Evolutionary conservation across 2,888 invertebrate genomes (phyloP).

Genomic region (Microchrysa polita): DNA sequence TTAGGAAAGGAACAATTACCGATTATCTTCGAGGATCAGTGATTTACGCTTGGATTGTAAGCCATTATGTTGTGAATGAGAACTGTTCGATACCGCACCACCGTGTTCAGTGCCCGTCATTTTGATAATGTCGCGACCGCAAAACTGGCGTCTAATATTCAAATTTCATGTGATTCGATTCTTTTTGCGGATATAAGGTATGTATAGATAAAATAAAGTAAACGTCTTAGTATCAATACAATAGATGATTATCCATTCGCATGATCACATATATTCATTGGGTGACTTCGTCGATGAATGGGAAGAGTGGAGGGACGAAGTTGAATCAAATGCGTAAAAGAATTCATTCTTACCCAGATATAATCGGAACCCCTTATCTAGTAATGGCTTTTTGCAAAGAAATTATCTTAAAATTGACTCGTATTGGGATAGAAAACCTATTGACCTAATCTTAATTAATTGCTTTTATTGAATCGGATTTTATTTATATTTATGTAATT

Average conservation of each 20-base stretch:
- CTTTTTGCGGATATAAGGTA: constrained; percentile 15
- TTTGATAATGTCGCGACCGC: constrained; percentile 7
- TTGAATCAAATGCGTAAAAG: neutral
- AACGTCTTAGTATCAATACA: neutral
- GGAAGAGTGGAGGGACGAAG: too few relatives aligned
- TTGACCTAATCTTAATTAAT: constrained; percentile 26
- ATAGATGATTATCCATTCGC: too few relatives aligned
- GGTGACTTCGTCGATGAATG: too few relatives aligned
- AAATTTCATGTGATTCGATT: constrained; percentile 15
- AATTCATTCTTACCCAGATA: too few relatives aligned
- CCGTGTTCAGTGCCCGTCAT: constrained; percentile 46
- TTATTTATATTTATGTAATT: neutral
- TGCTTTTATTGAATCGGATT: constrained; percentile 29
- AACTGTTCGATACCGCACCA: constrained; percentile 27
- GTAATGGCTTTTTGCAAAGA: neutral
- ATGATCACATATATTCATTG: too few relatives aligned
- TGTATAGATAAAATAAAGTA: constrained; percentile 9
- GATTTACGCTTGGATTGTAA: constrained; percentile 11
- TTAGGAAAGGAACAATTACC: too few relatives aligned
- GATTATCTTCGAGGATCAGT: constrained; percentile 2
- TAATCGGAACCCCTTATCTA: too few relatives aligned
- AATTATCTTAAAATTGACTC: constrained; percentile 11
- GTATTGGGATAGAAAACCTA: neutral
- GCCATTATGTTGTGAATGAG: constrained; percentile 14
- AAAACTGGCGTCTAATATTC: constrained; percentile 25